phyloP scores from a whole-genome alignment of 2,113 vertebrate species.

The Alexandromys fortis region DNA sequence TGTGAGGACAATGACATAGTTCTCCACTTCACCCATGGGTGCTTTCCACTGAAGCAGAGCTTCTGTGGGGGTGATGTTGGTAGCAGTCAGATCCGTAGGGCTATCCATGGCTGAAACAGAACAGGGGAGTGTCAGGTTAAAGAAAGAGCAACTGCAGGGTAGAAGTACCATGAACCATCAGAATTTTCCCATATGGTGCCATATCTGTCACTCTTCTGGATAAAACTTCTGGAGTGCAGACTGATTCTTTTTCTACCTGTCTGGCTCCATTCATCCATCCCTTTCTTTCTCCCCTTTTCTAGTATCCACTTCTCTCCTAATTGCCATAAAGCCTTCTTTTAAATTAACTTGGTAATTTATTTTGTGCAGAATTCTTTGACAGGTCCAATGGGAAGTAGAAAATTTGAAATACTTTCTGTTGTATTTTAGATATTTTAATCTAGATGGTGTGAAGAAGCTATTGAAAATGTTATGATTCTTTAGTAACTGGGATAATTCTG shows the following conservation, averaged over 20 bases:
- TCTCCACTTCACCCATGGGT: constrained; percentile 91
- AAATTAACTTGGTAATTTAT: background rate
- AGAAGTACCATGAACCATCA: background rate
- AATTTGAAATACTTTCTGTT: background rate
- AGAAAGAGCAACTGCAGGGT: background rate
- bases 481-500: background rate
- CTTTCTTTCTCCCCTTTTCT: background rate
- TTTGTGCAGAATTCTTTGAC: background rate
- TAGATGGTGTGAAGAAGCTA: background rate
- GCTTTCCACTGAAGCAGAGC: constrained; percentile 93
- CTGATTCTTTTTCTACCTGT: background rate
- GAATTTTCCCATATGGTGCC: background rate
- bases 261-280: background rate
- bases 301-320: background rate
- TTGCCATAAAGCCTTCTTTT: background rate
- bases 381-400: background rate
- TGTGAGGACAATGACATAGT: constrained; percentile 93
- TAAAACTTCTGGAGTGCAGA: background rate
- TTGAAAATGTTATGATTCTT: background rate
- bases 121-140: background rate
- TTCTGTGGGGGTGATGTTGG: constrained; percentile 94
- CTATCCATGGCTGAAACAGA: constrained; percentile 93
- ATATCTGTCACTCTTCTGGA: accelerated
- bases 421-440: background rate
- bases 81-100: constrained; percentile 90